Conservation (phyloP, 2,113 vertebrate genomes). For the Ophiodon elongatus region DNA sequence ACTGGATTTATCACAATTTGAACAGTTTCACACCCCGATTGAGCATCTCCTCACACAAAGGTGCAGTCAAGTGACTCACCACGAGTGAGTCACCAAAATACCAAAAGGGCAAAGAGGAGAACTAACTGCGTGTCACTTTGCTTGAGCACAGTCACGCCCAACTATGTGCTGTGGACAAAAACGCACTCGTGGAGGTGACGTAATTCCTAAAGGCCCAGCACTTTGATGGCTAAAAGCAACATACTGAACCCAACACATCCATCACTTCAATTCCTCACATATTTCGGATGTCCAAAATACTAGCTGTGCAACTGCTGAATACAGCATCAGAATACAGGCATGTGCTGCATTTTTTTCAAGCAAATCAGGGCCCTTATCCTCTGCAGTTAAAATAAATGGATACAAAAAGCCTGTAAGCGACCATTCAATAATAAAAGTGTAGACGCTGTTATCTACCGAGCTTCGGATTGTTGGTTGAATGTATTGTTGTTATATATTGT, state of each 20-base stretch:
- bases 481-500: conserved; percentile 21
- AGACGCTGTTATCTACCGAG: conserved; percentile 7
- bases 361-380: background rate
- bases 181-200: conserved; percentile 22
- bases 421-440: conserved; percentile 8
- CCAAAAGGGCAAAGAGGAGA: conserved; percentile 44
- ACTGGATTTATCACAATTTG: conserved; percentile 9
- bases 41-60: conserved; percentile 35
- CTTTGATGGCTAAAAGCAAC: conserved; percentile 16
- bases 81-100: conserved; percentile 36
- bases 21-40: conserved; percentile 20
- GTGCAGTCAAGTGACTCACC: conserved; percentile 51
- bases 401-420: conserved; percentile 6
- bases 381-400: conserved; percentile 2
- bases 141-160: conserved; percentile 6
- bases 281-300: background rate
- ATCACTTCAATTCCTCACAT: background rate
- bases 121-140: conserved; percentile 27
- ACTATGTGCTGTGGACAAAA: conserved; percentile 16
- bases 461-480: background rate
- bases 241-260: background rate
- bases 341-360: background rate
- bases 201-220: conserved; percentile 19
- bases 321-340: background rate
- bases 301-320: background rate